Conservation (phyloP, 2,797 vertebrate species). For the Lepidocolaptes lacrymiger region DNA sequence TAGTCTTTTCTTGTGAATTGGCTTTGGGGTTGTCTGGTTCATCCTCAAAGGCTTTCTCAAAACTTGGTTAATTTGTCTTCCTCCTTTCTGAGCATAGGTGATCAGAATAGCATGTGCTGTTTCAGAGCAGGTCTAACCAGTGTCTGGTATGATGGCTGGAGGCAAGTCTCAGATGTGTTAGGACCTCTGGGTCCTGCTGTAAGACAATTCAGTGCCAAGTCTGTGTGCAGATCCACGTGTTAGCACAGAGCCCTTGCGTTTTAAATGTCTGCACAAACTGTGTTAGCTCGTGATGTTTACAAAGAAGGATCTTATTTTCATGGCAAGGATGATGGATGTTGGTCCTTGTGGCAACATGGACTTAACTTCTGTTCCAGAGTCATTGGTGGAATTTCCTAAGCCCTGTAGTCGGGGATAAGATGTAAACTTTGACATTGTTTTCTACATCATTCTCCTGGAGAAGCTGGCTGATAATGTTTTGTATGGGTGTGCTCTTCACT, state of each 20-base stretch:
- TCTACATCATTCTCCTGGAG: not conserved
- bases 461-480: not conserved
- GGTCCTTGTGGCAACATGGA: not conserved
- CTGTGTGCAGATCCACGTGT: not conserved
- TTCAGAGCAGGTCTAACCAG: not conserved
- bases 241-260: fast-evolving
- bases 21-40: not conserved
- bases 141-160: not conserved
- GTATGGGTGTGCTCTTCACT: fast-evolving
- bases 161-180: not conserved
- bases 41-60: not conserved
- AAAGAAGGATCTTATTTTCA: not conserved
- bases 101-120: not conserved
- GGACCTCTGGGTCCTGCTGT: not conserved
- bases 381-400: not conserved
- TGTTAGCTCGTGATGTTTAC: not conserved
- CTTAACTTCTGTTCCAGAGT: not conserved
- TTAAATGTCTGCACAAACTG: not conserved
- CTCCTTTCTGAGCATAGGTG: not conserved
- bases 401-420: not conserved
- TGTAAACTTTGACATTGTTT: not conserved
- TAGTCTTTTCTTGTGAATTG: not conserved
- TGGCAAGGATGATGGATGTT: not conserved
- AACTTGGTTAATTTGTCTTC: not conserved
- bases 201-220: not conserved